Conservation (phyloP, 2,888 invertebrate species). For the Machimus rusticus region DNA sequence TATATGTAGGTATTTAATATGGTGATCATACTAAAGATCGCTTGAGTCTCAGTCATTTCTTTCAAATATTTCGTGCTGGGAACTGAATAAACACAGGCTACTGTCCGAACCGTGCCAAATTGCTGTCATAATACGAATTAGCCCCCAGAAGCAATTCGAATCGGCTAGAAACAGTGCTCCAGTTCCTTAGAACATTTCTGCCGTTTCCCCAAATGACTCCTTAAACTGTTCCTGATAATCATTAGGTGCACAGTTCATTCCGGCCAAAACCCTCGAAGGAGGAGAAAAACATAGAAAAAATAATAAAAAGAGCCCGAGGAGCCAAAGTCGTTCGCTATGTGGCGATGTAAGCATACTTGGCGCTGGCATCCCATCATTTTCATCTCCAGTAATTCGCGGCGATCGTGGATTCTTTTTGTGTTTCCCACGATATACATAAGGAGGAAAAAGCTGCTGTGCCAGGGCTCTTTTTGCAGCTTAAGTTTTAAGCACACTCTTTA, state of each 20-base stretch:
- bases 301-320: not conserved
- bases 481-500: constrained; percentile 35
- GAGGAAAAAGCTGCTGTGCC: constrained; percentile 26
- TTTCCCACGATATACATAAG: constrained; percentile 48
- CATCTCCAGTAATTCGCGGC: constrained; percentile 44
- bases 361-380: constrained; percentile 44
- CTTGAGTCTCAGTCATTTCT: not conserved
- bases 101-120: not conserved
- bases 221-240: constrained; percentile 30
- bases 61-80: not conserved
- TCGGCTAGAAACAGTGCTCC: not conserved
- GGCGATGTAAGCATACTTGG: constrained; percentile 1
- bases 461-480: constrained; percentile 2
- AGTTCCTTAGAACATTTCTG: constrained; percentile 6
- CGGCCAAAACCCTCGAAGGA: not conserved
- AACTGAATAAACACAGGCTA: not conserved
- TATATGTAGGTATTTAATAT: no score
- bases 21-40: no score
- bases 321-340: not conserved
- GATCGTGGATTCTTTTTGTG: constrained; percentile 46
- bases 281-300: not conserved
- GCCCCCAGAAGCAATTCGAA: not conserved
- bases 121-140: constrained; percentile 1
- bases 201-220: constrained; percentile 7
- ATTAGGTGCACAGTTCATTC: not conserved